A percentile compares a stretch with the other conserved stretches of the same genome.
Conservation (phyloP, 2,888 invertebrate species). For the Zonitis immaculata region DNA sequence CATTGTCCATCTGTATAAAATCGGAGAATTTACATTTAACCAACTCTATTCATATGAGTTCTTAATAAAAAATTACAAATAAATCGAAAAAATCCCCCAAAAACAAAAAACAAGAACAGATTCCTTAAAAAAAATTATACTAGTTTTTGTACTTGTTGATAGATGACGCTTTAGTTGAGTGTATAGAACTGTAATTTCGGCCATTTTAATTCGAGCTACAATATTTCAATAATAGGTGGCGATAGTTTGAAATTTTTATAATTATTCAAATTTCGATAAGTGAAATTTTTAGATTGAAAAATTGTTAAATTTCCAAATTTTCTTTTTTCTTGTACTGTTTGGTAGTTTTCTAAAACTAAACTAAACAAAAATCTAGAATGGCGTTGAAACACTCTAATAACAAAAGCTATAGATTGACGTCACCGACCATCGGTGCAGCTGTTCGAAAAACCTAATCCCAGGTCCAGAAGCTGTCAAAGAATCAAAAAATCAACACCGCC, state of each 20-base stretch:
- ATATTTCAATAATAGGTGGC: background rate
- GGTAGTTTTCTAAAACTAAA: no score
- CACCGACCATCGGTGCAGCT: slow-evolving; percentile 40
- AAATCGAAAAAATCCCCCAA: no score
- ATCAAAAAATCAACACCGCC: slow-evolving; percentile 35
- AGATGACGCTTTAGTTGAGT: no score
- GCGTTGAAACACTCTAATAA: no score
- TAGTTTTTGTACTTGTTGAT: no score
- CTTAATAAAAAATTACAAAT: no score
- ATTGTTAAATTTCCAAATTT: background rate
- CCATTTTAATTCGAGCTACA: background rate
- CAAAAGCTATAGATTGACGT: no score
- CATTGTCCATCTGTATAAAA: slow-evolving; percentile 1
- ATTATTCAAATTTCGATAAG: background rate
- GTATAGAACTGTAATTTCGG: background rate
- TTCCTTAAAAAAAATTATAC: no score
- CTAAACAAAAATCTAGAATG: slow-evolving; percentile 11
- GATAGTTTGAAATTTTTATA: background rate
- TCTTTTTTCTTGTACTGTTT: background rate
- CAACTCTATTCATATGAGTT: no score
- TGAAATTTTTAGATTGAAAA: no score
- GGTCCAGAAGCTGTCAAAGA: slow-evolving; percentile 31
- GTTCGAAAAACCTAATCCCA: slow-evolving; percentile 32
- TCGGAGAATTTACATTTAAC: slow-evolving; percentile 32
- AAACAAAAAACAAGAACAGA: no score